Evolutionary conservation across 2,888 invertebrate species (phyloP).

Genomic region (Pyrochroa serraticornis): DNA sequence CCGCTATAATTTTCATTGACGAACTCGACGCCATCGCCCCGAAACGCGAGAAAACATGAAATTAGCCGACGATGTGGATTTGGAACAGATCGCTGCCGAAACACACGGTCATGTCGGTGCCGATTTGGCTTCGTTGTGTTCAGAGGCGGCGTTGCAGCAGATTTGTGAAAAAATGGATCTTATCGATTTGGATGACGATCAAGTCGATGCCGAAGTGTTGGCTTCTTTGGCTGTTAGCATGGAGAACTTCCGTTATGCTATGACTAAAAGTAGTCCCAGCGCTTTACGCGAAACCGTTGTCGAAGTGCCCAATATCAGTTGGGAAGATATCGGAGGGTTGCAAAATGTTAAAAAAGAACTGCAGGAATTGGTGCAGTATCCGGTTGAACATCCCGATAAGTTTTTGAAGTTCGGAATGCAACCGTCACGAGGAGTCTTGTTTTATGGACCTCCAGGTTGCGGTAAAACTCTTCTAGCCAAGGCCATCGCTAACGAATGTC

Average conservation of each 20-base stretch:
- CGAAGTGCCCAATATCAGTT: conserved; percentile 96
- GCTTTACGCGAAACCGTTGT: conserved; percentile 99
- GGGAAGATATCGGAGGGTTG: conserved; percentile 97
- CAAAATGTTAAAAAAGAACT: conserved; percentile 95
- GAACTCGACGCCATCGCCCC: conserved; percentile 99
- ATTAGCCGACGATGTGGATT: conserved; percentile 95
- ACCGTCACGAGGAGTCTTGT: conserved; percentile 96
- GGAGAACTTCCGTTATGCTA: conserved; percentile 99
- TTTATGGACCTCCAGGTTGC: conserved; percentile 98
- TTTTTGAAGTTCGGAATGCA: conserved; percentile 99
- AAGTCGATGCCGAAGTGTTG: conserved; percentile 97
- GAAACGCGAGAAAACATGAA: conserved; percentile 99
- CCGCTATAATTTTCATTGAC: conserved; percentile 99
- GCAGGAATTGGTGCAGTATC: conserved; percentile 99
- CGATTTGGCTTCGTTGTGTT: conserved; percentile 97
- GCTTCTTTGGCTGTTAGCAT: conserved; percentile 97
- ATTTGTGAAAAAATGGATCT: conserved; percentile 99
- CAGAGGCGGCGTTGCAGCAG: conserved; percentile 98
- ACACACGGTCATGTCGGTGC: conserved; percentile 99
- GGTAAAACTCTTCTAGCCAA: conserved; percentile 94
- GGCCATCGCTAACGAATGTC: conserved; percentile 99
- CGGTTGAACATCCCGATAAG: conserved; percentile 99
- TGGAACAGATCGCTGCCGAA: conserved; percentile 98
- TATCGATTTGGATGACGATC: conserved; percentile 98
- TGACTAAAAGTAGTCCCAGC: conserved; percentile 98